Evolutionary conservation across 2,888 invertebrate species (phyloP), one percentile per base, ranked within the genome.

Genomic region (Notocelia uddmanniana): DNA sequence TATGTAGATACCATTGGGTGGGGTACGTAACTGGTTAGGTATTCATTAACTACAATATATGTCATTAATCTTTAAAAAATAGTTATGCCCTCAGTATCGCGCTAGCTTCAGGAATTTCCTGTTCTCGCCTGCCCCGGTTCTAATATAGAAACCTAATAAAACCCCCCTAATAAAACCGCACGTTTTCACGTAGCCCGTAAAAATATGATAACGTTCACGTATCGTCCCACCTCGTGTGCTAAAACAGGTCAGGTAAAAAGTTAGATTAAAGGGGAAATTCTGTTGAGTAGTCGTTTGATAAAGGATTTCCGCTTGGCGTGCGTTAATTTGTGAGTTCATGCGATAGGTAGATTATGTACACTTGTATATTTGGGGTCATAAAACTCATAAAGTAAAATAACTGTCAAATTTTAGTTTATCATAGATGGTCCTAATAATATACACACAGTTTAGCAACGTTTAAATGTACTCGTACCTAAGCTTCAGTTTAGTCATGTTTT

Each of bases 171-270:
- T 92, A 92, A 93, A 92, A 91, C 78, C 83, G 84, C 86, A 84
- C 89, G 86, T 91, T 92, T 92, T 91, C 92, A 92, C 90, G 90
- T 90, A 83, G 82, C 81, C 88, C 89, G 87, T 93, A 92, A 93
- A 92, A 93, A 91, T 92, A 92, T 93, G 93, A 92, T 93, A 92
- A 93, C 91, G 86, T 86, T 86, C 90, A 91, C 91, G 91, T 89
- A 88, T 81, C 79, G 77, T 76, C 76, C 75, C 77, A 76, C 79
- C 76, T 71, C 78, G 76, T 52, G 68, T 48, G 52, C 15, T 64
- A 50, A 19, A 63, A 62, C 41, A 37, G 45, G 45, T 45, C 19
- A 69, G 69, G 69, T 69, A 58, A 69, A 63, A 69, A 54, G 58
- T 59, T 64, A 41, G 58, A 70, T 70, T 70, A 66, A 57, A 58